A percentile compares a stretch with the other conserved stretches of the same genome.
phyloP scores from a whole-genome alignment of 2,113 vertebrate species.

The Malaclemys terrapin region DNA sequence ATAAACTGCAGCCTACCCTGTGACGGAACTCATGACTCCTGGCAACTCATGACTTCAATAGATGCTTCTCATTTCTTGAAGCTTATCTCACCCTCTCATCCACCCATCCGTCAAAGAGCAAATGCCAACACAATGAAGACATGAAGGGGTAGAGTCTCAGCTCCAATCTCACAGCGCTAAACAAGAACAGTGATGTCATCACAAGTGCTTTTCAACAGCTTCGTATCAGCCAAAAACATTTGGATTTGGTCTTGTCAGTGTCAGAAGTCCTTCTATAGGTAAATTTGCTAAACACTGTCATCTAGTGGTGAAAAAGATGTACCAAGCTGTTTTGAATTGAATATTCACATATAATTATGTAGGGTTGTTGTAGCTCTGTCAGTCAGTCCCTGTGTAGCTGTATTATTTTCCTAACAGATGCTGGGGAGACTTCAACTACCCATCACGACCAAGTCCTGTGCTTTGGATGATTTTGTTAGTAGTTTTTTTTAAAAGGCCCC shows the following conservation, averaged over 20 bases:
- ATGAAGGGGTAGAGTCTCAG: neutral
- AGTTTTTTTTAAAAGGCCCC: neutral
- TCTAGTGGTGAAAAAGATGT: neutral
- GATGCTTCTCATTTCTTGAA: slow-evolving; percentile 25
- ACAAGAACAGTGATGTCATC: neutral
- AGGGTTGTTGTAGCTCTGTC: too few relatives aligned
- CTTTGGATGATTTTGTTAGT: neutral
- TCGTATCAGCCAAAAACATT: neutral
- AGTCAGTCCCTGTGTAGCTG: too few relatives aligned
- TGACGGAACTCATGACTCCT: slow-evolving; percentile 7
- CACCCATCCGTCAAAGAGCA: neutral
- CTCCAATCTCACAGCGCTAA: neutral
- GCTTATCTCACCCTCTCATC: neutral
- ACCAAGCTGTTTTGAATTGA: neutral
- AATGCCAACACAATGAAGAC: neutral
- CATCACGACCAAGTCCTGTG: neutral
- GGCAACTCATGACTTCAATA: slow-evolving; percentile 13
- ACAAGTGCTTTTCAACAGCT: neutral
- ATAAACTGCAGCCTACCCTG: neutral
- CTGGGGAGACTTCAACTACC: neutral
- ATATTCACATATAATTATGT: neutral
- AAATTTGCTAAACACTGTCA: neutral
- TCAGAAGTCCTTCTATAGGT: too few relatives aligned
- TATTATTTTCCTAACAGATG: neutral
- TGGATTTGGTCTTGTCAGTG: neutral